These are phyloP conservation scores for Elgonia sp. DNA, from an alignment of 2,888 invertebrate genomes.

Conservation along the genomic window DNA sequence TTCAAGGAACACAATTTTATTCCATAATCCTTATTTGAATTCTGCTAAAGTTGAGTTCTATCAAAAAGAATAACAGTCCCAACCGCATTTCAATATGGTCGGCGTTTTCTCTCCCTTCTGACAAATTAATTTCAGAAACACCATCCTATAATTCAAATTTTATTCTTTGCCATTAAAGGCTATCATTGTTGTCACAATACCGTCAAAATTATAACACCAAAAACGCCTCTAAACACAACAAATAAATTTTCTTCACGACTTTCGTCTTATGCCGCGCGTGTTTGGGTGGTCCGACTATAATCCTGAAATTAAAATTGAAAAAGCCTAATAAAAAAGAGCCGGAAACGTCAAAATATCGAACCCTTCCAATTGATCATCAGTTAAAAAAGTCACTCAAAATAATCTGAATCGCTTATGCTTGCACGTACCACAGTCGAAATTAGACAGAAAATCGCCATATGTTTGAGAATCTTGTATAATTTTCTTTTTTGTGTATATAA, in stretches of 20 bases:
- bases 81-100: conserved; percentile 19
- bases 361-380: background rate
- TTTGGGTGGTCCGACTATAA: conserved; percentile 60
- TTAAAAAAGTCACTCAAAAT: no score
- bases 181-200: conserved; percentile 65
- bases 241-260: conserved; percentile 54
- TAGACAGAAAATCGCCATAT: no score
- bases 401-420: no score
- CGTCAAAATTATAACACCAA: conserved; percentile 66
- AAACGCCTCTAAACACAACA: conserved; percentile 43
- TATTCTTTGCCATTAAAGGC: conserved; percentile 34
- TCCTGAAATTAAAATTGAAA: conserved; percentile 44
- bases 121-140: conserved; percentile 65
- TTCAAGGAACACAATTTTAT: conserved; percentile 6
- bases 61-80: conserved; percentile 9
- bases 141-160: conserved; percentile 55
- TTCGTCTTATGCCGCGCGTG: conserved; percentile 29
- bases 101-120: conserved; percentile 22
- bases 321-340: conserved; percentile 34
- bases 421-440: no score
- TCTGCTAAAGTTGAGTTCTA: background rate
- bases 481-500: no score
- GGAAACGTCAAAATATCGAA: conserved; percentile 38
- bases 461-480: no score
- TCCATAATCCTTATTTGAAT: conserved; percentile 29